Conservation (phyloP, 2,888 invertebrate genomes). For the Notocelia uddmanniana region DNA sequence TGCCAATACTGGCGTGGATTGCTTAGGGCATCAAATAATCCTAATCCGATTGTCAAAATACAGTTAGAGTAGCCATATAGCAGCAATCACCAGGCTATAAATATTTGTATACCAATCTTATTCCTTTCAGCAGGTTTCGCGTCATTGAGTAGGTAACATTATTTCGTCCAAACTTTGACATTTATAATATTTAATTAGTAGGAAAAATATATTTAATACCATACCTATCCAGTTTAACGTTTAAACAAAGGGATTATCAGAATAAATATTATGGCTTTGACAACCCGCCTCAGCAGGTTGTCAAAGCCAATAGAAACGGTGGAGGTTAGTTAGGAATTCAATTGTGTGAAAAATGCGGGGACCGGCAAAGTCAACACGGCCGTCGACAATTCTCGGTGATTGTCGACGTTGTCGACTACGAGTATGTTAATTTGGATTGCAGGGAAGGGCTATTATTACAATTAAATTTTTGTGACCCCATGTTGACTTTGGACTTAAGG, state of each 20-base stretch:
- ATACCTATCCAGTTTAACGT: background rate
- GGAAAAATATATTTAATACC: background rate
- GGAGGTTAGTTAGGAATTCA: constrained; percentile 77
- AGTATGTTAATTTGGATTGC: constrained; percentile 20
- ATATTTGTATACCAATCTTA: too few species aligned
- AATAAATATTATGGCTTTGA: constrained; percentile 33
- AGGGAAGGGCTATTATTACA: constrained; percentile 3
- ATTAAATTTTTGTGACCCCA: constrained; percentile 4
- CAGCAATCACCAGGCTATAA: too few species aligned
- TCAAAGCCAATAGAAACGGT: constrained; percentile 62
- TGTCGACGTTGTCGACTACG: constrained; percentile 27
- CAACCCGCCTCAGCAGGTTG: constrained; percentile 7
- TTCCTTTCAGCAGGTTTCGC: too few species aligned
- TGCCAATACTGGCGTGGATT: too few species aligned
- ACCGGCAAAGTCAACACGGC: constrained; percentile 54
- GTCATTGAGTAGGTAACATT: too few species aligned
- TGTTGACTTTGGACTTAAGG: constrained; percentile 12
- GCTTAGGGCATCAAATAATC: too few species aligned
- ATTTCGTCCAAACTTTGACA: too few species aligned
- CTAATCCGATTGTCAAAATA: too few species aligned
- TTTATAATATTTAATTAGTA: too few species aligned
- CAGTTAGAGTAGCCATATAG: too few species aligned
- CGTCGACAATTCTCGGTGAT: constrained; percentile 37
- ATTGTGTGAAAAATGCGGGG: constrained; percentile 75
- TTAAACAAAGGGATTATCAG: constrained; percentile 17